These are phyloP conservation scores for Drosophila busckii DNA, from an alignment of 1,140 invertebrate species.

Conservation along the genomic window DNA sequence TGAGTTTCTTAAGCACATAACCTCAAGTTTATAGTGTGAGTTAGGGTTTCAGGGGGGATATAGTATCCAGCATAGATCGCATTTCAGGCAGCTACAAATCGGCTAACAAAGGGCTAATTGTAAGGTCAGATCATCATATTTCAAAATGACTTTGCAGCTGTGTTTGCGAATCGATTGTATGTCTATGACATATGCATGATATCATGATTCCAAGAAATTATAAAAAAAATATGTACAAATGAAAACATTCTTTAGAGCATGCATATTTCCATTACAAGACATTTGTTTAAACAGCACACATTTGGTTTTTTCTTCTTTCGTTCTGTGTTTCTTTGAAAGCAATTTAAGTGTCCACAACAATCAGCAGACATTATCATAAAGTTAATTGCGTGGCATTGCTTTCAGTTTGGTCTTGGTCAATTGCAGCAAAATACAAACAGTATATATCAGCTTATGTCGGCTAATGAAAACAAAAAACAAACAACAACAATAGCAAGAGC, in stretches of 20 bases:
- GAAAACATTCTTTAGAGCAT: too few species aligned
- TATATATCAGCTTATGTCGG: slow-evolving; percentile 10
- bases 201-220: too few species aligned
- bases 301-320: background rate
- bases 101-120: too few species aligned
- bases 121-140: too few species aligned
- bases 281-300: slow-evolving; percentile 13
- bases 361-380: slow-evolving; percentile 22
- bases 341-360: slow-evolving; percentile 14
- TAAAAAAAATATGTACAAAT: background rate
- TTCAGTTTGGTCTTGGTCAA: slow-evolving; percentile 10
- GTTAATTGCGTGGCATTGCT: slow-evolving; percentile 21
- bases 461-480: slow-evolving; percentile 3
- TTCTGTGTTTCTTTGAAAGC: slow-evolving; percentile 1
- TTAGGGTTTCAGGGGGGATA: too few species aligned
- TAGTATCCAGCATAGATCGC: too few species aligned
- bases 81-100: too few species aligned
- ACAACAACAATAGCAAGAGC: background rate
- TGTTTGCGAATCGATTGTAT: too few species aligned
- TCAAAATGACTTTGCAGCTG: too few species aligned
- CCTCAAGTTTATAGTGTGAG: too few species aligned
- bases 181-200: too few species aligned
- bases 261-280: background rate
- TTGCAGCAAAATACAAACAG: slow-evolving; percentile 17
- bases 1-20: too few species aligned